phyloP scores from a whole-genome alignment of 2,797 vertebrate species.

The Malacoctenus gilli region DNA sequence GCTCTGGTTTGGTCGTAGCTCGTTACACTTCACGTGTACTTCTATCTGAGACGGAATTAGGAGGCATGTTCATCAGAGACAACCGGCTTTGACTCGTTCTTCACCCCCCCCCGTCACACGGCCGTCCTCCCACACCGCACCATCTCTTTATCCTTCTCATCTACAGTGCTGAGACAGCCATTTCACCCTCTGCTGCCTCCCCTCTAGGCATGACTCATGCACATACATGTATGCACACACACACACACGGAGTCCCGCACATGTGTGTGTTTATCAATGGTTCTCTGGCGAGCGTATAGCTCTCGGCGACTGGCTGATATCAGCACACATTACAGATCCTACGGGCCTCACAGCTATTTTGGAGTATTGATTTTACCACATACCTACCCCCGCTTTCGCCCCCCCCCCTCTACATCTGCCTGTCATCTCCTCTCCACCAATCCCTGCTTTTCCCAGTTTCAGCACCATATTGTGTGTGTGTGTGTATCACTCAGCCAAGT shows the following conservation, averaged over 20 bases:
- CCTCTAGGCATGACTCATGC: slow-evolving; percentile 48
- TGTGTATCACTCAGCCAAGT: slow-evolving; percentile 27
- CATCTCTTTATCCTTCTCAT: slow-evolving; percentile 57
- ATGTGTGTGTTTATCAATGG: slow-evolving; percentile 78
- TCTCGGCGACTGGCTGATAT: slow-evolving; percentile 73
- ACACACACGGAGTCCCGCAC: not conserved
- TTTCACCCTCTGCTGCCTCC: slow-evolving; percentile 39
- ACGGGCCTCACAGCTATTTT: slow-evolving; percentile 69
- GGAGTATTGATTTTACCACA: slow-evolving; percentile 66
- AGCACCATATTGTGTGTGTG: slow-evolving; percentile 5
- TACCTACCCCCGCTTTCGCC: too few relatives aligned
- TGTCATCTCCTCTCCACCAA: slow-evolving; percentile 17
- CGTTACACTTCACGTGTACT: too few relatives aligned
- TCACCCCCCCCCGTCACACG: slow-evolving; percentile 16
- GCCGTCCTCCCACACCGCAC: slow-evolving; percentile 26
- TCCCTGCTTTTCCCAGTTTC: slow-evolving; percentile 24
- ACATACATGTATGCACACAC: slow-evolving; percentile 7
- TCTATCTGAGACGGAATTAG: too few relatives aligned
- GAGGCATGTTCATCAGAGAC: too few relatives aligned
- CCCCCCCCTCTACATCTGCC: slow-evolving; percentile 56
- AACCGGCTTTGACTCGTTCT: slow-evolving; percentile 3
- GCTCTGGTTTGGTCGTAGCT: too few relatives aligned
- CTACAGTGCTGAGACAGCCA: slow-evolving; percentile 49
- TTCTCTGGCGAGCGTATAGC: slow-evolving; percentile 67
- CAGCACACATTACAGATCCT: slow-evolving; percentile 70